Evolutionary conservation across 2,797 vertebrate genomes (phyloP), one percentile per base, ranked within the genome.

Genomic region (Gouania willdenowi): DNA sequence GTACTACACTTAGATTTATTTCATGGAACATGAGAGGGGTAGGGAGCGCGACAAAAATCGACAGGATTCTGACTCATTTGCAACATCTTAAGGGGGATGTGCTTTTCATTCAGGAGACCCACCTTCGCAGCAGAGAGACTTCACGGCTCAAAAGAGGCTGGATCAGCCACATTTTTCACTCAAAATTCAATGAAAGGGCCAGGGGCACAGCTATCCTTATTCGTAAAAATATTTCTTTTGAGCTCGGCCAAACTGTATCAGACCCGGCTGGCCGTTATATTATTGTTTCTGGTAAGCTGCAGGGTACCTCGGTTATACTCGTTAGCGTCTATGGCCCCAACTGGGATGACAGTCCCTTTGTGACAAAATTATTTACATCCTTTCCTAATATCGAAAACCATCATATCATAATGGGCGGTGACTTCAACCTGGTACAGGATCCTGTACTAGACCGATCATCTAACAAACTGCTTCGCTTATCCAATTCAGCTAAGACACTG

Each of bases 181-280:
- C 28, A 4, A 42, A n/a, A 31, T 24, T 2, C 11, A 13, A 31
- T 6, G 0, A 10, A 7, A 42, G 18, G 14, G 27, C n/a, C 0
- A 0, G 27, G 30, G 20, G 30, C 5, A 0, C 15, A 7, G 20
- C 9, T 6, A 6, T 25, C 2, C 9, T 5, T 4, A 20, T 4
- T 13, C 0, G 5, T 2, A 31, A 0, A 2, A 47, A 38, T 13
- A 3, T 39, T 9, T 6, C 20, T 5, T 40, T 40, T 40, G 25
- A 40, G n/a, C 37, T 19, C 14, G 17, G 27, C 5, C 14, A 27
- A 14, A 14, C 13, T 9, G 6, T 27, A 13, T 37, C 17, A 0
- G 37, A 40, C 8, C 5, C 8, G 1, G 25, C 27, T 1, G 17
- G 25, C 3, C 17, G 11, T 6, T 40, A 40, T 11, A n/a, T 40